Evolutionary conservation across 2,113 vertebrate genomes (phyloP).

Genomic region (Indri indri): DNA sequence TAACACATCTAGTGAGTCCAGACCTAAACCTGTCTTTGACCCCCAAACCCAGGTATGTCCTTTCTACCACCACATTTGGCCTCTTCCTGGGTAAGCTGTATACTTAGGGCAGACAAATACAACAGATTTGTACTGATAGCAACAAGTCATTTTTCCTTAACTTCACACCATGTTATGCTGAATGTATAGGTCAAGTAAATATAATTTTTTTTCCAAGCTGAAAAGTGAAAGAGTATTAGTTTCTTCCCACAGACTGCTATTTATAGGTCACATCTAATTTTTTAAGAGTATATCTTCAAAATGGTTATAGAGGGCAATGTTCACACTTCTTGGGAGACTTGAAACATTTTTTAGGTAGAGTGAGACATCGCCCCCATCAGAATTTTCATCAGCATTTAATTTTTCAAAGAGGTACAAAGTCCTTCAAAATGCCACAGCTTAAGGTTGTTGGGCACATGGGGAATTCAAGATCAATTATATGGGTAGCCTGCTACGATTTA

Average conservation of each 20-base stretch:
- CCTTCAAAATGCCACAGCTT: constrained; percentile 87
- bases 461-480: constrained; percentile 89
- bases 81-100: background rate
- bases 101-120: constrained; percentile 5
- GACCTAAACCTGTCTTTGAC: background rate
- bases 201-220: background rate
- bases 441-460: constrained; percentile 84
- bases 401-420: constrained; percentile 76
- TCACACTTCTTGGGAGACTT: constrained; percentile 55
- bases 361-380: background rate
- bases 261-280: constrained; percentile 44
- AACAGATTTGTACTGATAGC: background rate
- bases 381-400: constrained; percentile 79
- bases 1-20: background rate
- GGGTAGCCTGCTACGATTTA: constrained; percentile 83
- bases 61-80: background rate
- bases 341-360: background rate
- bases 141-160: constrained; percentile 42
- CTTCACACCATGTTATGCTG: background rate
- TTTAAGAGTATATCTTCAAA: constrained; percentile 51
- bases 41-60: background rate
- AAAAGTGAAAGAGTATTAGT: constrained; percentile 57
- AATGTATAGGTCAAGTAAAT: constrained; percentile 52
- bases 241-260: constrained; percentile 37
- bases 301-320: constrained; percentile 46